Evolutionary conservation across 1,140 invertebrate species (phyloP).

Genomic region (Drosophila elegans): DNA sequence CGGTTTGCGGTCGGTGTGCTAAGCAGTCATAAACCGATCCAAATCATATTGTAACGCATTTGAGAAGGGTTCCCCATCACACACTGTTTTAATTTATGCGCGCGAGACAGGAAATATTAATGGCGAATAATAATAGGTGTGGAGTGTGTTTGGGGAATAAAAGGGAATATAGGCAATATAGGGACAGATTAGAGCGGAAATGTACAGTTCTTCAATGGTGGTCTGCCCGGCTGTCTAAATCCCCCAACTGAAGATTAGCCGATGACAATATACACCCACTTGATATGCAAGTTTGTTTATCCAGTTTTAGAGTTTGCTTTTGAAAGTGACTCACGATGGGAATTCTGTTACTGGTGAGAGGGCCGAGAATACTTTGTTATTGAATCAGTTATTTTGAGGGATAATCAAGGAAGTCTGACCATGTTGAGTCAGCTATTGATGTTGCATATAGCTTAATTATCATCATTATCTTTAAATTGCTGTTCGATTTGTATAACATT

Average conservation of each 20-base stretch:
- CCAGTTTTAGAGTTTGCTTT: constrained; percentile 8
- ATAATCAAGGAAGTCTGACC: constrained; percentile 1
- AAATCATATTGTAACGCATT: constrained; percentile 49
- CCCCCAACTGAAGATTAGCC: constrained; percentile 5
- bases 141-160: constrained; percentile 5
- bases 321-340: constrained; percentile 10
- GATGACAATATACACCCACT: constrained; percentile 14
- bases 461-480: constrained; percentile 14
- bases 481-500: neutral
- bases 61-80: constrained; percentile 64
- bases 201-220: constrained; percentile 33
- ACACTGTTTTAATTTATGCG: constrained; percentile 74
- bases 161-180: constrained; percentile 9
- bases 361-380: constrained; percentile 4
- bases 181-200: constrained; percentile 55
- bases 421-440: constrained; percentile 21
- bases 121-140: constrained; percentile 59
- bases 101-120: constrained; percentile 80
- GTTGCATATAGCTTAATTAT: constrained; percentile 10
- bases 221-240: constrained; percentile 3
- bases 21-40: constrained; percentile 62
- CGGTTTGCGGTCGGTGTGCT: constrained; percentile 49
- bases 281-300: constrained; percentile 19
- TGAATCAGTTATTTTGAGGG: constrained; percentile 15
- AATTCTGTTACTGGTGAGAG: neutral